Base-by-base conservation (phyloP, 1,140 invertebrate genomes). In the Patella vulgata region DNA sequence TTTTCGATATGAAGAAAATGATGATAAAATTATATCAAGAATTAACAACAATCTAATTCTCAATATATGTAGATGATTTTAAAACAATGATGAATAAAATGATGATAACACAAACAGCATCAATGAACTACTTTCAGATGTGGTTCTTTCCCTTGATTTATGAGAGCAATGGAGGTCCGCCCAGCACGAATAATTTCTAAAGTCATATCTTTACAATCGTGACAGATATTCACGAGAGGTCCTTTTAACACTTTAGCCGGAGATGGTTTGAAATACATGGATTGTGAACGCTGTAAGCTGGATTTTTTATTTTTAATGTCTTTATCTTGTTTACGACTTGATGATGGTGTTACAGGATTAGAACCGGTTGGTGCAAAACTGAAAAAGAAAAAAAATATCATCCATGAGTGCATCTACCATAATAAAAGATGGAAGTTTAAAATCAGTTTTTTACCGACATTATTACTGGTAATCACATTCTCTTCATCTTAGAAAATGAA, bases 121-220 rank as follows among this genome's bases (percentile, higher is more conserved):
- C 14, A 36, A 36, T 36, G 46, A 17, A 23, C 28, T 28, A 48
- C 46, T 36, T 54, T 33, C 2, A 27, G 9, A 17, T 30, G 23
- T 19, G 19, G 31, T 17, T 39, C 52, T 42, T 54, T 54, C 21
- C 33, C 33, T 33, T 54, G 52, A 33, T 54, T 66, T n/a, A 74
- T 57, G 5, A 68, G 50, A 17, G 72, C 65, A 8, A 77, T 69
- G 21, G 75, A 77, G 3, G 74, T 71, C 31, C 82, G 69, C 64
- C 80, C 80, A 43, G 83, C 81, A 12, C 81, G 92, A 73, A 96
- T 95, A 75, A 96, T 95, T 84, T 96, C 93, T 65, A 94, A 88
- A 33, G 97, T 92, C 91, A 97, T 93, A 9, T 92, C 90, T 79
- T 95, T 94, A 85, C 95, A 98, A 85, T 97, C 95, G 77, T 93